Base-by-base conservation (phyloP, 2,888 invertebrate species). In the Belgica antarctica region DNA sequence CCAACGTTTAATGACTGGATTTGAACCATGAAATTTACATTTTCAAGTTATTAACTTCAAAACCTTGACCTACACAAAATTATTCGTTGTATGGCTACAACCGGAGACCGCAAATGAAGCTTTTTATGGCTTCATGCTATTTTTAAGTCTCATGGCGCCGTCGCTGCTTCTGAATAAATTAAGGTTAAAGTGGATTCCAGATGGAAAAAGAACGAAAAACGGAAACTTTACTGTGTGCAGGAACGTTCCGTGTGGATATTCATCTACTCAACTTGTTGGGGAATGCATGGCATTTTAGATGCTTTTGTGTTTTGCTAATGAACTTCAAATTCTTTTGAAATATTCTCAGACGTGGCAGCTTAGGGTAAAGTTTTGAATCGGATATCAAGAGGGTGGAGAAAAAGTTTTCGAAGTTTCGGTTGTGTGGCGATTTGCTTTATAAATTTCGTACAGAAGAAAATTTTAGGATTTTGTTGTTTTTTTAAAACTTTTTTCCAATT, bases 211-310 rank as follows among this genome's bases (percentile, higher is more conserved):
- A 17, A 24, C 34, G 24, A 65, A 36, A 25, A 65, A 17, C 15
- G 7, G 1, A 61, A 62, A n/a, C 10, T 62, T n/a, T 12, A 24
- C 8, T 27, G 12, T n/a, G n/a, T 52, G 3, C 15, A 27, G 15
- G 25, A 27, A 4, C 31, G 31, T 62, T 1, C 10, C 12, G 28
- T 27, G 25, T 27, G n/a, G n/a, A n/a, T 27, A 25, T 62, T 62
- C 19, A 19, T 12, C 62, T 62, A 62, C 31, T 62, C 62, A 62
- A 62, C 36, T 62, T 52, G 4, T 52, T 17, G 12, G 46, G n/a
- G 19, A 22, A 7, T 24, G 27, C 19, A 27, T n/a, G 59, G 22
- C 25, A n/a, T 25, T 27, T 24, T n/a, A 59, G 25, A 8, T 59
- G 59, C 59, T 59, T n/a, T 17, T 24, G 4, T 62, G 52, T 52